These are phyloP conservation scores for Archaeoteleia sp. DNA, from an alignment of 2,888 invertebrate species.

Conservation along the genomic window DNA sequence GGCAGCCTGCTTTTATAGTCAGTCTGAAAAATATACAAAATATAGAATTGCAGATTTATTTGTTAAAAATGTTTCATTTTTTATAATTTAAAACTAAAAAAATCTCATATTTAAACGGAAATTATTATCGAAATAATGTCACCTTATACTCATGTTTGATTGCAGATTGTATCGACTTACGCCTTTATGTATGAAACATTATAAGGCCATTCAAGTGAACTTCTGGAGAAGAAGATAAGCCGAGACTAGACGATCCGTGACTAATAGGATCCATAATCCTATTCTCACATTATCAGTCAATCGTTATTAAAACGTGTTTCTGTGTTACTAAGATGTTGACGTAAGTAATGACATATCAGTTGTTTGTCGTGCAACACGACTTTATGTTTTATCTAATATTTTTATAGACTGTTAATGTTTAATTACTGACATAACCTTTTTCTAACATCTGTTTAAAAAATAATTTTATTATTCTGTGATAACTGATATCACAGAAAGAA, in stretches of 20 bases:
- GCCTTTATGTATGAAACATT: constrained; percentile 35
- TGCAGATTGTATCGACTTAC: constrained; percentile 6
- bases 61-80: no score
- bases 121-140: no score
- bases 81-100: no score
- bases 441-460: no score
- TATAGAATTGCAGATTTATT: neutral
- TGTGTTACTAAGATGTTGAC: constrained; percentile 30
- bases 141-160: constrained; percentile 9
- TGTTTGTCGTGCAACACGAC: neutral
- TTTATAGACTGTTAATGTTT: no score
- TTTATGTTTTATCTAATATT: no score
- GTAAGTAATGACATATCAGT: constrained; percentile 8
- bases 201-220: constrained; percentile 38
- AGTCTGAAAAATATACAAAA: constrained; percentile 77
- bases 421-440: no score
- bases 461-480: no score
- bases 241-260: constrained; percentile 54
- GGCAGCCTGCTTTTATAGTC: constrained; percentile 89
- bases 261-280: constrained; percentile 59
- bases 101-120: no score
- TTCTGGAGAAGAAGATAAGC: constrained; percentile 38
- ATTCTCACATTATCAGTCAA: constrained; percentile 37
- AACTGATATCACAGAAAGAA: no score
- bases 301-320: constrained; percentile 28